Conservation (phyloP, 1,140 invertebrate genomes). For the Saccostrea glomerata region DNA sequence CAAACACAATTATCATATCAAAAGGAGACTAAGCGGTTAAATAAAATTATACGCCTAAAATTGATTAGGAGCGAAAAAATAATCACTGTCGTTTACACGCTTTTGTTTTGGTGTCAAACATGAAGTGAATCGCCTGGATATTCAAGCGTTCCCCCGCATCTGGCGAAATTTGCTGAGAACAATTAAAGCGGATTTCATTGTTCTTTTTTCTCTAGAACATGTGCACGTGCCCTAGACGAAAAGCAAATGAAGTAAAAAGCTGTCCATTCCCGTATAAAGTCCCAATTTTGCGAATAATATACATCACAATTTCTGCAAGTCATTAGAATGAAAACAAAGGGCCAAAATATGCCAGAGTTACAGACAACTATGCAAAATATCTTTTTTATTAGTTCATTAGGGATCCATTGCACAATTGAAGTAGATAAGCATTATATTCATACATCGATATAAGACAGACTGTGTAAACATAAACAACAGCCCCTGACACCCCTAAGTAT, state of each 20-base stretch:
- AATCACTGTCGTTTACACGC: conserved; percentile 21
- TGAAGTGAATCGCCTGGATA: background rate
- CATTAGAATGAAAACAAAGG: background rate
- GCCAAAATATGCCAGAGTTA: background rate
- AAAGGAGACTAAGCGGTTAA: conserved; percentile 13
- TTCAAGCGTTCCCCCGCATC: background rate
- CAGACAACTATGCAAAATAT: background rate
- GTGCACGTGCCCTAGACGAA: background rate
- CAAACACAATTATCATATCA: conserved; percentile 3
- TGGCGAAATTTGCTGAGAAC: conserved; percentile 4
- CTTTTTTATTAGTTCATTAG: background rate
- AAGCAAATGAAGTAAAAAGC: background rate
- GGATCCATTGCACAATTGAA: background rate
- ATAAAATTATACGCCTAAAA: conserved; percentile 37
- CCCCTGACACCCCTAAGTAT: background rate
- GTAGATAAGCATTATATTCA: background rate
- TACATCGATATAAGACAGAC: conserved; percentile 17
- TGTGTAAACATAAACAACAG: conserved; percentile 23
- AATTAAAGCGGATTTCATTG: background rate
- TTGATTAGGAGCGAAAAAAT: conserved; percentile 21
- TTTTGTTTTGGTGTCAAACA: conserved; percentile 14
- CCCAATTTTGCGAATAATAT: background rate
- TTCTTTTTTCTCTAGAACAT: background rate
- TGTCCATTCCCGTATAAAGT: background rate
- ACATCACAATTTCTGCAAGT: background rate